Percentiles rank a stretch among this genome's conserved stretches.
Conservation (phyloP, 2,797 vertebrate genomes). For the Gila robusta region DNA sequence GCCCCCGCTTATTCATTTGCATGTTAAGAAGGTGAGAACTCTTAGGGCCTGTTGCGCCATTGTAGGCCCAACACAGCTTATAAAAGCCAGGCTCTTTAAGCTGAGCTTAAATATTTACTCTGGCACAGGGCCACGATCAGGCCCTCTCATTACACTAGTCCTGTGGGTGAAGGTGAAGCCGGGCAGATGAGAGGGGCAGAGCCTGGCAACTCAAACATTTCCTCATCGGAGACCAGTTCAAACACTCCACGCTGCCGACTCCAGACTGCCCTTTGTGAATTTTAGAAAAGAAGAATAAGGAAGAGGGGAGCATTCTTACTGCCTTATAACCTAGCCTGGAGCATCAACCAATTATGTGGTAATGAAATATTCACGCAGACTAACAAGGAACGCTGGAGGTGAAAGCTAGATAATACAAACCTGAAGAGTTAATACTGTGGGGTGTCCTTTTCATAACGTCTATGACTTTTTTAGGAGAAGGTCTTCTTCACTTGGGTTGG, state of each 20-base stretch:
- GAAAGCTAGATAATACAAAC: conserved; percentile 79
- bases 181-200: conserved; percentile 62
- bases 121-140: conserved; percentile 67
- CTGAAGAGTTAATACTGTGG: conserved; percentile 70
- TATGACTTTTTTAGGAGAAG: conserved; percentile 57
- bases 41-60: conserved; percentile 71
- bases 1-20: conserved; percentile 81
- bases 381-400: conserved; percentile 81
- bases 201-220: conserved; percentile 72
- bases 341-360: conserved; percentile 85
- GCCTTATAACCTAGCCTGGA: conserved; percentile 81
- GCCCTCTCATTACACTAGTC: conserved; percentile 72
- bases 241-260: conserved; percentile 57
- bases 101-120: conserved; percentile 83
- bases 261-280: conserved; percentile 77
- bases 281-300: conserved; percentile 71
- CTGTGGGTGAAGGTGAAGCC: conserved; percentile 67
- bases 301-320: conserved; percentile 73
- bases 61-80: conserved; percentile 71
- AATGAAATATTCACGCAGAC: conserved; percentile 86
- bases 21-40: conserved; percentile 81
- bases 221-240: conserved; percentile 66
- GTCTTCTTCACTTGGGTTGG: conserved; percentile 57
- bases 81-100: conserved; percentile 76
- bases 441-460: conserved; percentile 62